Conservation (phyloP, 2,888 invertebrate genomes). For the Selenia dentaria region DNA sequence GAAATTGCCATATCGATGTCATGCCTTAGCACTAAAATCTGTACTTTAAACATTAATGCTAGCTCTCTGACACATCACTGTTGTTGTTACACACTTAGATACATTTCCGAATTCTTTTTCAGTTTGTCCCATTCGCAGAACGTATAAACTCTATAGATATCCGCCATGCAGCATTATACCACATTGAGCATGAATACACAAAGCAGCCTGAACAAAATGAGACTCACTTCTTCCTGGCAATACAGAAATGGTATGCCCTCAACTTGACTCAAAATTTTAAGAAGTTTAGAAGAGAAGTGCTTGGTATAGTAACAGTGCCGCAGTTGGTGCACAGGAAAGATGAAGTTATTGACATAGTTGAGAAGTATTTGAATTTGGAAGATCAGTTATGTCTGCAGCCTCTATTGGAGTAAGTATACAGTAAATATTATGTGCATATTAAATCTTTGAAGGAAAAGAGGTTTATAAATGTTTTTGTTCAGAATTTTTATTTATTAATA, state of each 20-base stretch:
- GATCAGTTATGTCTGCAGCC: constrained; percentile 91
- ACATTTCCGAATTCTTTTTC: constrained; percentile 28
- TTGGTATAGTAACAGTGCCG: constrained; percentile 91
- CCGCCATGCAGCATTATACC: constrained; percentile 91
- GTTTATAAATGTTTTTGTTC: too few species aligned
- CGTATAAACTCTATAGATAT: constrained; percentile 94
- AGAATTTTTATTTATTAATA: too few species aligned
- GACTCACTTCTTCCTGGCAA: constrained; percentile 92
- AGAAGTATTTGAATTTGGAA: constrained; percentile 89
- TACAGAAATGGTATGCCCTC: constrained; percentile 95
- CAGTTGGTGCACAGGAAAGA: constrained; percentile 93
- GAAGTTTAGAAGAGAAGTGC: constrained; percentile 90
- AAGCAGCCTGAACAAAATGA: constrained; percentile 88
- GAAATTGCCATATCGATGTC: too few species aligned
- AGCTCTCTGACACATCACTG: too few species aligned
- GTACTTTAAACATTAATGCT: too few species aligned
- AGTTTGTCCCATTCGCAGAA: constrained; percentile 96
- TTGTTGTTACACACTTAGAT: too few species aligned
- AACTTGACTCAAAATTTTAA: constrained; percentile 94
- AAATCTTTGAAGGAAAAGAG: too few species aligned
- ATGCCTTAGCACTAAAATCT: too few species aligned
- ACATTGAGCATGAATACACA: constrained; percentile 91
- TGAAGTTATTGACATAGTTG: constrained; percentile 88
- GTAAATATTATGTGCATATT: too few species aligned
- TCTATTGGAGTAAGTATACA: constrained; percentile 90